These are phyloP conservation scores for Scolanthus callimorphus DNA, from an alignment of 92 coral and sea anemone genomes.

Conservation along the genomic window DNA sequence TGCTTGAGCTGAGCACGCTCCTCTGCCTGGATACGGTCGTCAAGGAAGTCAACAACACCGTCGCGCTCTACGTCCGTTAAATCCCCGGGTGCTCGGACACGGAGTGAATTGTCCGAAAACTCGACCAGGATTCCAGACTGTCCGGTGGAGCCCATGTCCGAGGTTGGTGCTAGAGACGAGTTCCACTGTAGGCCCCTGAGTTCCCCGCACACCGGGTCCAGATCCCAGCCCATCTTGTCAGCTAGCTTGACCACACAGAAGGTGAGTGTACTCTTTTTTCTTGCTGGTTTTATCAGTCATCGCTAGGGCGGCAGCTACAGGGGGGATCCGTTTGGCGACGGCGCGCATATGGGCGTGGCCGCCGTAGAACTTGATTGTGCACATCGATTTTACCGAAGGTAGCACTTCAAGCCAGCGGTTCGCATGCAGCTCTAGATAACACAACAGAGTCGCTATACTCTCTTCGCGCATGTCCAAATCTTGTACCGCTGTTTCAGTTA, in stretches of 20 bases:
- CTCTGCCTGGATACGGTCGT: slow-evolving; percentile 92
- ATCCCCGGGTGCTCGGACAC: slow-evolving; percentile 87
- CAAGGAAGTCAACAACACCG: slow-evolving; percentile 80
- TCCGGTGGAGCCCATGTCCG: slow-evolving; percentile 56
- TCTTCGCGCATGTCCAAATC: slow-evolving; percentile 93
- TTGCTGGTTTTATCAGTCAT: slow-evolving; percentile 41
- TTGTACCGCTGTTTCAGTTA: slow-evolving; percentile 74
- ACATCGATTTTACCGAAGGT: slow-evolving; percentile 79
- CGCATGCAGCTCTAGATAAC: slow-evolving; percentile 86
- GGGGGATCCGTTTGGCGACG: slow-evolving; percentile 82
- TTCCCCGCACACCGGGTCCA: slow-evolving; percentile 83
- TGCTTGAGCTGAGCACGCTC: slow-evolving; percentile 85
- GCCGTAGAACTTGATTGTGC: slow-evolving; percentile 91
- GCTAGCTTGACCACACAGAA: slow-evolving; percentile 90
- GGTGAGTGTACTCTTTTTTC: slow-evolving; percentile 49
- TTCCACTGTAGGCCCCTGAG: slow-evolving; percentile 95
- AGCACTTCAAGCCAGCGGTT: slow-evolving; percentile 88
- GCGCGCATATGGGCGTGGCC: slow-evolving; percentile 81
- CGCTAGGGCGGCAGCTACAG: slow-evolving; percentile 89
- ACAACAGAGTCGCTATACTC: slow-evolving; percentile 83
- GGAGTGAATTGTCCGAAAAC: slow-evolving; percentile 75
- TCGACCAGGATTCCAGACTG: slow-evolving; percentile 95
- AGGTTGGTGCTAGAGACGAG: slow-evolving; percentile 67
- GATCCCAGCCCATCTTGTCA: slow-evolving; percentile 98
- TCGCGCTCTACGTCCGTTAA: slow-evolving; percentile 83